Conservation (phyloP, 2,113 vertebrate species). For the Prinia subflava region DNA sequence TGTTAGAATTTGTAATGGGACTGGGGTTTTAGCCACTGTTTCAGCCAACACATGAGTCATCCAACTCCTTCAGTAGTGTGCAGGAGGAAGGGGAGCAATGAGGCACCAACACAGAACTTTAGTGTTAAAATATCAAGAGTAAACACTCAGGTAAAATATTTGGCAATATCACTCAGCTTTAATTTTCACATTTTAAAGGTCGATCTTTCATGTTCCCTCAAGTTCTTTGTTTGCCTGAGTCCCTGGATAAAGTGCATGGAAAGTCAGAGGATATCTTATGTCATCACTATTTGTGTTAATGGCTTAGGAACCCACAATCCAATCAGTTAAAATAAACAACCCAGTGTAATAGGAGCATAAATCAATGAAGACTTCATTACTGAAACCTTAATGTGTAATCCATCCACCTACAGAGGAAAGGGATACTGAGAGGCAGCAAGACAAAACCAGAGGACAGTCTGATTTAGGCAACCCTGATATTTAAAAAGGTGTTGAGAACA, state of each 20-base stretch:
- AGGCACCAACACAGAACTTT: background rate
- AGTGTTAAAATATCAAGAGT: background rate
- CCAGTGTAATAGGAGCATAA: constrained; percentile 63
- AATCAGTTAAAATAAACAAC: constrained; percentile 70
- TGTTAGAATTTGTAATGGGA: background rate
- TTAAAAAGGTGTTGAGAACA: constrained; percentile 35
- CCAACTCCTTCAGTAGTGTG: background rate
- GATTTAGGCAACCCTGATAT: constrained; percentile 21
- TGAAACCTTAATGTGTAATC: constrained; percentile 67
- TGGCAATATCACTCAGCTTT: background rate
- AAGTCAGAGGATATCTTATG: constrained; percentile 49
- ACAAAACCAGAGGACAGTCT: constrained; percentile 38
- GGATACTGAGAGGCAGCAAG: constrained; percentile 52
- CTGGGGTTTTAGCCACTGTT: background rate
- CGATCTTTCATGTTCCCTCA: background rate
- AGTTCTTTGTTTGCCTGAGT: constrained; percentile 26
- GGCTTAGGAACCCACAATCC: constrained; percentile 62
- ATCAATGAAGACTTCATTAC: constrained; percentile 68
- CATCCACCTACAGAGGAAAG: constrained; percentile 56
- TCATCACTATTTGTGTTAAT: constrained; percentile 68
- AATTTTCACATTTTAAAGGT: constrained; percentile 28
- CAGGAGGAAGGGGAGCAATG: background rate
- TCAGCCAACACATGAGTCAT: background rate
- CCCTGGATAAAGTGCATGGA: constrained; percentile 10
- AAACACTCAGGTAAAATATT: constrained; percentile 28